Base-by-base conservation (phyloP, 2,888 invertebrate genomes). In the Eudasyphora cyanicolor region DNA sequence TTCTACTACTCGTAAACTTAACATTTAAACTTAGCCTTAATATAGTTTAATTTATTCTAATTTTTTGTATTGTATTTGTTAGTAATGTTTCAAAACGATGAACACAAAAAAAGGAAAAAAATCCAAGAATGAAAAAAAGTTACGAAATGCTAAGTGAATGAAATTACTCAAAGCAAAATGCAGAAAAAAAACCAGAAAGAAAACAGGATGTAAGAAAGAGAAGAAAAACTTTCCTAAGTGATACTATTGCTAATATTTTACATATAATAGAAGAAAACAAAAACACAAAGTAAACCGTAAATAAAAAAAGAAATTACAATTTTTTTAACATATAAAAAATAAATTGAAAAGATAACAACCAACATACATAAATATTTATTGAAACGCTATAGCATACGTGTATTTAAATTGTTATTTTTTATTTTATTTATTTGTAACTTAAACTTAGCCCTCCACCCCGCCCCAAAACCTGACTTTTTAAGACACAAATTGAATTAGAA, bases 161-260 rank as follows among this genome's bases (percentile, higher is more conserved):
- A 79, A 84, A 82, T 82, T 79, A 73, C 76, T 76, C 45, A 74
- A 76, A 14, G 27, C 6, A 38, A 38, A 49, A 49, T 14, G 17
- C 35, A 5, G 38, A 21, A 71, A 35, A 32, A 21, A 54, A 54
- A 49, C 1, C 32, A 32, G 21, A 83, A 69, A 69, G n/a, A 45
- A 69, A 49, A 69, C n/a, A 70, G n/a, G n/a, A n/a, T n/a, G n/a
- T n/a, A 77, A 70, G 54, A 64, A 19, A 69, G 42, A 77, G 62
- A 60, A 83, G 71, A 71, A 27, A 75, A 84, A 84, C 71, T 79
- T 85, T 82, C 87, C 88, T 90, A 90, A 89, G 89, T 89, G 89
- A 89, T 89, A 89, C 89, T 89, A 89, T 85, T 89, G 90, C 90
- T 89, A 90, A 89, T 90, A 90, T 88, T n/a, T 84, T 84, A 84